Evolutionary conservation across 2,113 vertebrate genomes (phyloP).

Genomic region (Tetrax tetrax): DNA sequence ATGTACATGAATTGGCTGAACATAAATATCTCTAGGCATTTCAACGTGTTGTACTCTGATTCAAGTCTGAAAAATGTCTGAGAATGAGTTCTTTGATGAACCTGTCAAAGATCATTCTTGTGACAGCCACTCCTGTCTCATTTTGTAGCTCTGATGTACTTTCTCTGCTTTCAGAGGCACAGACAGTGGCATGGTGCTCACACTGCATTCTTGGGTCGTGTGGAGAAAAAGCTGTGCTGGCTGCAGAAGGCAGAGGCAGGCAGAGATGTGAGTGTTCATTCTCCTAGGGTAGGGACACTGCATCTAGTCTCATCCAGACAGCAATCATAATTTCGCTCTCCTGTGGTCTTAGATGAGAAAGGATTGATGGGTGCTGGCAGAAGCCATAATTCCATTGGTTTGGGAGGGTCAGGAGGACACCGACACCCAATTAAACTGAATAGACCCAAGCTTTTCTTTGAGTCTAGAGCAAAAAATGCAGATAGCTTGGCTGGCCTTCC

Average conservation of each 20-base stretch:
- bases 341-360: background rate
- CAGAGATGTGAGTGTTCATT: background rate
- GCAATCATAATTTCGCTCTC: background rate
- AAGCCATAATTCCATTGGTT: background rate
- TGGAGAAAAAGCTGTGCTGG: constrained; percentile 71
- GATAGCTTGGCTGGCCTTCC: background rate
- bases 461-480: background rate
- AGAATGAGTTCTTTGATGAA: background rate
- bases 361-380: background rate
- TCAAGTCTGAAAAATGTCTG: background rate
- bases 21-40: background rate
- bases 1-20: background rate
- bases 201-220: constrained; percentile 63
- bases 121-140: background rate
- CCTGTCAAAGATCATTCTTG: background rate
- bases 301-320: background rate
- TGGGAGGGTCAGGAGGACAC: background rate
- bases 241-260: constrained; percentile 34
- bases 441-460: background rate
- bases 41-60: background rate
- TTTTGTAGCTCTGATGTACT: background rate
- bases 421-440: background rate
- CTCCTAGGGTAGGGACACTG: background rate
- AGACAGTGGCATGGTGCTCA: constrained; percentile 6
- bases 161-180: constrained; percentile 65